Base-by-base conservation (phyloP, 1,140 invertebrate species). In the Cryptotermes secundus region DNA sequence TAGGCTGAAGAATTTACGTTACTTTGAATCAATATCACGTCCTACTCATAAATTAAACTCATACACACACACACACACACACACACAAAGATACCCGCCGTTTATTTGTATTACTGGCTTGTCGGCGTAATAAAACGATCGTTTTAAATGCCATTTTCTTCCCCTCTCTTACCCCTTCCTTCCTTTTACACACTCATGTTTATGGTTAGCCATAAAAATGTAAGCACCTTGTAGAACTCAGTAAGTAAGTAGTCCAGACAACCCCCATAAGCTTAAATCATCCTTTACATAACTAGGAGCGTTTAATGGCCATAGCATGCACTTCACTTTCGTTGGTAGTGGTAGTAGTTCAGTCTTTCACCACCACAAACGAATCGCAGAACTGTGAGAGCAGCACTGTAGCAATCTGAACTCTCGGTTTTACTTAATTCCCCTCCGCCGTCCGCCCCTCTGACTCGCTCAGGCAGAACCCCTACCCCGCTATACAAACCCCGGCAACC, bases 131-230 rank as follows among this genome's bases (percentile, higher is more conserved):
- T 82, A n/a, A 49, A 72, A 72, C 59, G 59, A n/a, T 72, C 59
- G 59, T 72, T 72, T 82, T 82, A 82, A 82, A 82, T 82, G 81
- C 81, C 81, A 82, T 82, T 82, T 82, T 82, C 81, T 42, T 82
- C 81, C 81, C 36, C 81, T 45, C 14, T 31, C 16, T 26, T 45
- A 31, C 38, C 38, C 36, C 38, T 31, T 36, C 81, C 42, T n/a
- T 26, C 24, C 31, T 35, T 34, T 34, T 80, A 35, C 80, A 10
- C 24, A 38, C 34, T 45, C 35, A 45, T 82, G 81, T 82, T 82
- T 82, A 82, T 82, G 81, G 81, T 82, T 45, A 45, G 36, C 81
- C 81, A 82, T 82, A 82, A 82, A 82, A 45, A 82, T 82, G 59
- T 72, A 72, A 72, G 59, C 59, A 72, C 59, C 59, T 72, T 72